A percentile compares a stretch with the other conserved stretches of the same genome.
Conservation (phyloP, 2,888 invertebrate genomes). For the Eupithecia subumbrata region DNA sequence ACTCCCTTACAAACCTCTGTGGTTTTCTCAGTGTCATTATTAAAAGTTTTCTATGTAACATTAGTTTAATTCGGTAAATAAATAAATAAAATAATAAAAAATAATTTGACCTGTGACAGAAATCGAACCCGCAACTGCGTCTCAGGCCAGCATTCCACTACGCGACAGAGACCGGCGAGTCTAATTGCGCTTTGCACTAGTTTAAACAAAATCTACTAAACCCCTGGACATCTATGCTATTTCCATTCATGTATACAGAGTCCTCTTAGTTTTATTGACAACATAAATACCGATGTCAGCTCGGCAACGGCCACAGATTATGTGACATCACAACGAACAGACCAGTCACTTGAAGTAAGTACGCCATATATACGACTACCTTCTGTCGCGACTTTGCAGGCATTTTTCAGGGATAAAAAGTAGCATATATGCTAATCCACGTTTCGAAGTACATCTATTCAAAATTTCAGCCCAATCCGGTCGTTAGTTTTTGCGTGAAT, state of each 20-base stretch:
- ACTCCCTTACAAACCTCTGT: no score
- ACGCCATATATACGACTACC: neutral
- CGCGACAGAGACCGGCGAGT: neutral
- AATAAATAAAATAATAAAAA: no score
- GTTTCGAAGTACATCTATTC: no score
- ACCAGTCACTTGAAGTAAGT: neutral
- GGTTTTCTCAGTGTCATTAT: no score
- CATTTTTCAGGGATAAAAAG: no score
- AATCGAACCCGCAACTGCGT: neutral
- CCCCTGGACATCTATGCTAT: constrained; percentile 52
- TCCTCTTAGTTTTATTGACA: constrained; percentile 75
- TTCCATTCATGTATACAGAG: constrained; percentile 72
- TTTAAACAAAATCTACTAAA: constrained; percentile 24
- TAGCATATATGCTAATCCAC: no score
- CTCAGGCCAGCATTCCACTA: neutral
- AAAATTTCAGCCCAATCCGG: no score
- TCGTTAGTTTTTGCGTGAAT: no score
- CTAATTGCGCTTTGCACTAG: constrained; percentile 3
- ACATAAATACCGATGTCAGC: constrained; percentile 69
- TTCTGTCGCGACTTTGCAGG: no score
- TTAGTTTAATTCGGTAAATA: no score
- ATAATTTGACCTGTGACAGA: no score
- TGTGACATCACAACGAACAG: neutral
- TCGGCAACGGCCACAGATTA: constrained; percentile 30
- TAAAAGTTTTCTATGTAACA: no score